phyloP scores from a whole-genome alignment of 2,797 vertebrate genomes.

The Siniperca obscura region DNA sequence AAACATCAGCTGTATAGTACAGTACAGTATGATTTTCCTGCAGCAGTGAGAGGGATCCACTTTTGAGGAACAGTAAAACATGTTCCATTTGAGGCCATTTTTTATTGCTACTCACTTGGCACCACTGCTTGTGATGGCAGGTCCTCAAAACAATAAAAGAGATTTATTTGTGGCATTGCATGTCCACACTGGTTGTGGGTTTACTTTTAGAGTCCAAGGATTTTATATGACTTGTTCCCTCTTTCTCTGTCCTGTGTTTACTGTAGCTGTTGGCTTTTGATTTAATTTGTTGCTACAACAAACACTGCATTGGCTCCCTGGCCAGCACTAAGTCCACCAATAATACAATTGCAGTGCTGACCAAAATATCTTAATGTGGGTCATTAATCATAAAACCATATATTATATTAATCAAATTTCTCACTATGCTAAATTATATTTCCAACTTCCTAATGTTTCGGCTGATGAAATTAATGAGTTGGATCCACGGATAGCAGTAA shows the following conservation, averaged over 20 bases:
- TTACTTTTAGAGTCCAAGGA: slow-evolving; percentile 12
- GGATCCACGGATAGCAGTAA: not conserved
- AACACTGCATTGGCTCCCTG: slow-evolving; percentile 29
- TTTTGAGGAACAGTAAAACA: not conserved
- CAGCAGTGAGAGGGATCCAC: slow-evolving; percentile 20
- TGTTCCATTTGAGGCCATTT: slow-evolving; percentile 6
- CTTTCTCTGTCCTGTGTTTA: slow-evolving; percentile 15
- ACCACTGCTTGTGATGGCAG: not conserved
- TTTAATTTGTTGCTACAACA: slow-evolving; percentile 59
- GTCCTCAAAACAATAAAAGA: not conserved
- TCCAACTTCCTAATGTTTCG: not conserved
- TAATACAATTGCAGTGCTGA: slow-evolving; percentile 42
- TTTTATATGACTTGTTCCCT: slow-evolving; percentile 27
- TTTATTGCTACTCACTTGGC: not conserved
- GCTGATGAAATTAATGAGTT: not conserved
- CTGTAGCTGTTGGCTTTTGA: slow-evolving; percentile 34
- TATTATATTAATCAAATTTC: slow-evolving; percentile 53
- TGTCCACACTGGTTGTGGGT: not conserved
- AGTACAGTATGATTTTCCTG: slow-evolving; percentile 7
- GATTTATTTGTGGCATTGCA: not conserved
- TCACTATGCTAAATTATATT: slow-evolving; percentile 20
- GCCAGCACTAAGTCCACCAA: slow-evolving; percentile 36
- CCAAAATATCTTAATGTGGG: slow-evolving; percentile 21
- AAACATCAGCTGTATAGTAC: slow-evolving; percentile 36
- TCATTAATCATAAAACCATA: slow-evolving; percentile 53